Evolutionary conservation across 2,888 invertebrate species (phyloP).

Genomic region (Yponomeuta sedellus): DNA sequence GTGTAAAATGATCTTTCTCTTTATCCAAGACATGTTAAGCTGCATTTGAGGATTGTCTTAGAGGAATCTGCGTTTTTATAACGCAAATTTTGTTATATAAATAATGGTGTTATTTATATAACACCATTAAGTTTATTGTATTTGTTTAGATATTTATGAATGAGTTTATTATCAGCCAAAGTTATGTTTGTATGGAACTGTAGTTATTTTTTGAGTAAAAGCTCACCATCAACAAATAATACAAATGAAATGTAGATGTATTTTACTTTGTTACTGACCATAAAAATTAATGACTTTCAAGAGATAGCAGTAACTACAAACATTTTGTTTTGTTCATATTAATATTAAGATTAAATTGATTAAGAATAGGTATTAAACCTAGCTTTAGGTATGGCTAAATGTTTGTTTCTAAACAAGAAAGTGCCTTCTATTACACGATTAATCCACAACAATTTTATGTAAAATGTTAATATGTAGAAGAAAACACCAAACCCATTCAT

Average conservation of each 20-base stretch:
- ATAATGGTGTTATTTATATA: too few species aligned
- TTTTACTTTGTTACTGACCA: too few species aligned
- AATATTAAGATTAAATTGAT: not conserved
- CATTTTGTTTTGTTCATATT: not conserved
- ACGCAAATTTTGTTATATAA: too few species aligned
- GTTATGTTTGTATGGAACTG: constrained; percentile 29
- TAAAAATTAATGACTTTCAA: too few species aligned
- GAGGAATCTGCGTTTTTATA: too few species aligned
- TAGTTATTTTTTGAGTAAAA: not conserved
- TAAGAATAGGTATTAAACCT: not conserved
- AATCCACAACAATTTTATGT: not conserved
- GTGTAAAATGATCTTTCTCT: too few species aligned
- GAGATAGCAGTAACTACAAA: too few species aligned
- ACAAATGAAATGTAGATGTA: too few species aligned
- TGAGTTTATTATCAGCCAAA: constrained; percentile 52
- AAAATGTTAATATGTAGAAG: not conserved
- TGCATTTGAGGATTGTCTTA: too few species aligned
- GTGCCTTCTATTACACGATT: not conserved
- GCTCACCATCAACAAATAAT: not conserved
- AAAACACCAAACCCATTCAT: not conserved
- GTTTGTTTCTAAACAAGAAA: not conserved
- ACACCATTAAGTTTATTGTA: constrained; percentile 39
- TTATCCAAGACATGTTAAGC: too few species aligned
- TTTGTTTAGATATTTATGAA: constrained; percentile 61
- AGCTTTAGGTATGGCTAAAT: not conserved